phyloP scores from a whole-genome alignment of 2,797 vertebrate genomes.

The Phrynocephalus guinanensis region DNA sequence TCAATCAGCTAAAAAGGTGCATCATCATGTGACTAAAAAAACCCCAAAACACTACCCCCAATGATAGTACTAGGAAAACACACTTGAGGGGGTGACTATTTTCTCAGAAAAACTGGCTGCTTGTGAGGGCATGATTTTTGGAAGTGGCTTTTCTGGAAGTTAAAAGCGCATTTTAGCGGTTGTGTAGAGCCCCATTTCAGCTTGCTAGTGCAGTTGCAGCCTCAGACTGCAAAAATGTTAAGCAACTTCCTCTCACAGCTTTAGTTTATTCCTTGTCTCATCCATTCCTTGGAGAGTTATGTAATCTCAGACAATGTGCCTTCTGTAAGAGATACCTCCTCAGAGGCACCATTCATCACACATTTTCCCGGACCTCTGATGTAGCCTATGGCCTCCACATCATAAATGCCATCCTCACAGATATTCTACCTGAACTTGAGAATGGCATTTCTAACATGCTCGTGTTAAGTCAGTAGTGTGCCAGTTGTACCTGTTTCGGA shows the following conservation, averaged over 20 bases:
- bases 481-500: too few species aligned
- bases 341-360: too few species aligned
- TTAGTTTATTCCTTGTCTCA: not conserved
- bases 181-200: too few species aligned
- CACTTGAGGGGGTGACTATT: too few species aligned
- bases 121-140: too few species aligned
- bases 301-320: not conserved
- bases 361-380: not conserved
- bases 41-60: too few species aligned
- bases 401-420: not conserved
- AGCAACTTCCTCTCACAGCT: not conserved
- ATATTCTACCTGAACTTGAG: not conserved
- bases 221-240: not conserved
- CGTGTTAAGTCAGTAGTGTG: not conserved
- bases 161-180: too few species aligned
- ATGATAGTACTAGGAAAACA: too few species aligned
- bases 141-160: too few species aligned
- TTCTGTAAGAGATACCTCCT: not conserved
- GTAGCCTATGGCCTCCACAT: not conserved
- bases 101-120: too few species aligned
- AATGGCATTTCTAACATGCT: not conserved
- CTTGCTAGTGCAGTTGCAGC: not conserved
- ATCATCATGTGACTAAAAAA: too few species aligned
- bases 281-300: not conserved
- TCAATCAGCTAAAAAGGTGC: too few species aligned